Percentiles rank a stretch among this genome's conserved stretches.
Evolutionary conservation across 2,888 invertebrate species (phyloP).

Genomic region (Himalopsyche japonica): DNA sequence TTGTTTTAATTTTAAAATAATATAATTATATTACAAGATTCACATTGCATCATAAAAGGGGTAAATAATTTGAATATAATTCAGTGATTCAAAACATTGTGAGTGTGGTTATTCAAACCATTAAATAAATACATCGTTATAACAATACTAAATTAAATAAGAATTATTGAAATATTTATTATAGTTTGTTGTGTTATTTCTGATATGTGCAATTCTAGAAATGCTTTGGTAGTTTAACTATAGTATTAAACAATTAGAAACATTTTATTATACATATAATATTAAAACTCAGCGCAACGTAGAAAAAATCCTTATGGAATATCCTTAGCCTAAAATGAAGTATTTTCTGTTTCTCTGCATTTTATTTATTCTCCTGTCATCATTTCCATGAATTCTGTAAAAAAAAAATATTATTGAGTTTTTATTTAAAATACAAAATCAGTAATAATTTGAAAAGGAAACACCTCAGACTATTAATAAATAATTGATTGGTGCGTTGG

Average conservation of each 20-base stretch:
- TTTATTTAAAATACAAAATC: too few relatives aligned
- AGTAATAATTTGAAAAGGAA: too few relatives aligned
- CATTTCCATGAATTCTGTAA: slow-evolving; percentile 93
- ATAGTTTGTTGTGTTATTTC: neutral
- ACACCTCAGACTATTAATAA: too few relatives aligned
- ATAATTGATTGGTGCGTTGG: too few relatives aligned
- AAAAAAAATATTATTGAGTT: slow-evolving; percentile 31
- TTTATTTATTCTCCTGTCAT: slow-evolving; percentile 85
- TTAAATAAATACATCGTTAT: neutral
- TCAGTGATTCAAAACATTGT: neutral
- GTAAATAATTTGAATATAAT: neutral
- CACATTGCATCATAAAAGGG: neutral
- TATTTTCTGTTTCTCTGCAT: neutral
- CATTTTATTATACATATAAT: slow-evolving; percentile 19
- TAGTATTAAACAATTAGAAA: neutral
- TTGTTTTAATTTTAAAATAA: neutral
- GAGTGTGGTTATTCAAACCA: neutral
- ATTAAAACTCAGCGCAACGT: slow-evolving; percentile 17
- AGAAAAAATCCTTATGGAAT: slow-evolving; percentile 29
- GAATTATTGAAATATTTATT: neutral
- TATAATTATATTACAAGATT: neutral
- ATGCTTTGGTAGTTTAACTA: neutral
- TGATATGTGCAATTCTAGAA: slow-evolving; percentile 1
- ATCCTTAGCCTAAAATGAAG: slow-evolving; percentile 19
- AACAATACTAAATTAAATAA: neutral